These are phyloP conservation scores for Eupithecia pulchellata DNA, from an alignment of 2,888 invertebrate species.

Conservation along the genomic window DNA sequence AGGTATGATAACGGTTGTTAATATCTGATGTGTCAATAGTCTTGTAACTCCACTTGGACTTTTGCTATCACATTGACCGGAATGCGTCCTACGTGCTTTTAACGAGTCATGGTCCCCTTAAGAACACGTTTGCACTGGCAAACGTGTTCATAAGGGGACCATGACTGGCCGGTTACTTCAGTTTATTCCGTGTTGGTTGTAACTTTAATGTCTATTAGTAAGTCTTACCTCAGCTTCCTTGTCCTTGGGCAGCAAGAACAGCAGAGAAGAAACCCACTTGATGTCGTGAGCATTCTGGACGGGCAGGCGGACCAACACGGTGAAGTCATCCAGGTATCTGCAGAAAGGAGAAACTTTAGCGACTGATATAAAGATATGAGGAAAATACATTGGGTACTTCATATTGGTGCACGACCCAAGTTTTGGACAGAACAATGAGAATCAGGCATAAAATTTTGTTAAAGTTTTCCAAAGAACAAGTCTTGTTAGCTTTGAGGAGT, in stretches of 20 bases:
- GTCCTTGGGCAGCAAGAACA: constrained; percentile 66
- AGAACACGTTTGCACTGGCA: too few relatives aligned
- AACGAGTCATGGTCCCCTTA: too few relatives aligned
- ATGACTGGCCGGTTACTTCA: too few relatives aligned
- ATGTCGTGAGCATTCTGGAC: constrained; percentile 85
- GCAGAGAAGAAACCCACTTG: constrained; percentile 71
- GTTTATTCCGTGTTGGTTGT: too few relatives aligned
- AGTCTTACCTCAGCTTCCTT: constrained; percentile 70
- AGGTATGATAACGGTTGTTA: too few relatives aligned
- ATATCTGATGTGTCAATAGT: too few relatives aligned
- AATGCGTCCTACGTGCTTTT: too few relatives aligned
- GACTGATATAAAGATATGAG: neutral
- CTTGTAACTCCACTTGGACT: too few relatives aligned
- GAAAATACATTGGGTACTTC: neutral
- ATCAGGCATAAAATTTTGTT: neutral
- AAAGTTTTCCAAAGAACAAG: neutral
- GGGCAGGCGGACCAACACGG: constrained; percentile 81
- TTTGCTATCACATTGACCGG: too few relatives aligned
- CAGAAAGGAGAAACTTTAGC: neutral
- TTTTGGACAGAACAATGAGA: neutral
- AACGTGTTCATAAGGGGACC: too few relatives aligned
- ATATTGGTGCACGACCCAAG: neutral
- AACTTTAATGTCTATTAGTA: too few relatives aligned
- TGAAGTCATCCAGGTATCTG: constrained; percentile 77
- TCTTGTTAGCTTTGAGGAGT: neutral